Base-by-base conservation (phyloP, 2,888 invertebrate species). In the Folsomia candida region DNA sequence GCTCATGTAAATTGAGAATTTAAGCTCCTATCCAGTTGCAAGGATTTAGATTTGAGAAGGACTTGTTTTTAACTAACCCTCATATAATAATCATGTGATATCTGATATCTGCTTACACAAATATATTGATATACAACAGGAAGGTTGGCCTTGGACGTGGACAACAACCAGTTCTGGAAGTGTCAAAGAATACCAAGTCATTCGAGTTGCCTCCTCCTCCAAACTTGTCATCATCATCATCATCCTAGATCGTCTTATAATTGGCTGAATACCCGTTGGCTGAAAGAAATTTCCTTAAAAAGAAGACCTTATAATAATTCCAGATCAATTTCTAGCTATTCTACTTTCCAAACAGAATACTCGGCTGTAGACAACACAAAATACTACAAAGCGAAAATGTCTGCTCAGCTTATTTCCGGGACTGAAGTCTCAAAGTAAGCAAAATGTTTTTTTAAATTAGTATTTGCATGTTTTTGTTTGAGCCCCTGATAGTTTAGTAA, bases 391-490 rank as follows among this genome's bases (percentile, higher is more conserved):
- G n/a, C 37, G 6, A 72, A 69, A 29, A 72, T 69, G 69, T 27
- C 67, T 28, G 81, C 79, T 0, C 76, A 81, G 68, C 67, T 81
- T 26, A 76, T 82, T 22, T 82, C 82, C 22, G 82, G 82, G 69
- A 81, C 81, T 9, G 81, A 80, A 74, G 78, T 81, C 71, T 88
- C 91, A 72, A 87, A 87, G 91, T 91, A 86, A 86, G 84, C 84
- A 79, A 25, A 11, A 20, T 37, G 57, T 60, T 62, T 60, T 37
- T 18, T 66, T 27, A 27, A 64, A 54, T 65, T 57, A 28, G n/a
- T n/a, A n/a, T n/a, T 54, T 51, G 27, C 24, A 28, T 70, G n/a
- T n/a, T n/a, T n/a, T n/a, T n/a, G n/a, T n/a, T n/a, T n/a, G n/a
- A n/a, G n/a, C n/a, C n/a, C 11, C 29, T 68, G 9, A 20, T 61